Percentiles rank a stretch among this genome's conserved stretches.
These are phyloP conservation scores for Agrotis ipsilon DNA, from an alignment of 2,888 invertebrate species.

Conservation along the genomic window DNA sequence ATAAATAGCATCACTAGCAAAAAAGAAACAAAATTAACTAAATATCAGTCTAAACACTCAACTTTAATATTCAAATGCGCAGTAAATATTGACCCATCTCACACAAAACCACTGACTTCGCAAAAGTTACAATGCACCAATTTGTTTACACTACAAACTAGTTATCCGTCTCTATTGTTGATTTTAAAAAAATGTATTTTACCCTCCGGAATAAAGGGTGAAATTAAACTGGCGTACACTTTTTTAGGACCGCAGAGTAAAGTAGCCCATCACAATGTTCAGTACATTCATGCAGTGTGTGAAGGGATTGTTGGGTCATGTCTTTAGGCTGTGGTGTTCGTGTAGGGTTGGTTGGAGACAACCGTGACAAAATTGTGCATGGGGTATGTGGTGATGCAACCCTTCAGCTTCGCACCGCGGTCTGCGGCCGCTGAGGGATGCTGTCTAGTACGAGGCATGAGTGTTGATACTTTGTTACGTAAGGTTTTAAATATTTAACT, in stretches of 20 bases:
- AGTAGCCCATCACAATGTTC: neutral
- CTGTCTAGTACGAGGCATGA: slow-evolving; percentile 44
- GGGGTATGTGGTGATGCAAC: slow-evolving; percentile 85
- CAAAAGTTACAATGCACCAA: slow-evolving; percentile 81
- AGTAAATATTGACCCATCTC: slow-evolving; percentile 60
- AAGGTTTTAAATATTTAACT: no score
- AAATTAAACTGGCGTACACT: slow-evolving; percentile 54
- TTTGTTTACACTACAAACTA: slow-evolving; percentile 89
- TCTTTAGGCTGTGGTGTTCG: slow-evolving; percentile 61
- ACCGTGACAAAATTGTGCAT: slow-evolving; percentile 85
- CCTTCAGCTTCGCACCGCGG: slow-evolving; percentile 84
- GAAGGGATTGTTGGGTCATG: neutral
- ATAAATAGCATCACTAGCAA: neutral
- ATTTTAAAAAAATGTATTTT: slow-evolving; percentile 83
- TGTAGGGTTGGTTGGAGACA: slow-evolving; percentile 73
- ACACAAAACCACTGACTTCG: slow-evolving; percentile 68
- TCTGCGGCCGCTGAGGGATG: slow-evolving; percentile 84
- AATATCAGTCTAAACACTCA: slow-evolving; percentile 31
- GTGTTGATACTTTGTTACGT: slow-evolving; percentile 70
- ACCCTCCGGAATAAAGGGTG: slow-evolving; percentile 77
- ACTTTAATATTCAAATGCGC: slow-evolving; percentile 55
- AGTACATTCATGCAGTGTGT: slow-evolving; percentile 45
- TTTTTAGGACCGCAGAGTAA: slow-evolving; percentile 65
- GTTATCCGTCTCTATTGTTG: slow-evolving; percentile 85
- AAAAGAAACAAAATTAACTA: slow-evolving; percentile 6